Base-by-base conservation (phyloP, 1,140 invertebrate genomes). In the Drosophila bifasciata region DNA sequence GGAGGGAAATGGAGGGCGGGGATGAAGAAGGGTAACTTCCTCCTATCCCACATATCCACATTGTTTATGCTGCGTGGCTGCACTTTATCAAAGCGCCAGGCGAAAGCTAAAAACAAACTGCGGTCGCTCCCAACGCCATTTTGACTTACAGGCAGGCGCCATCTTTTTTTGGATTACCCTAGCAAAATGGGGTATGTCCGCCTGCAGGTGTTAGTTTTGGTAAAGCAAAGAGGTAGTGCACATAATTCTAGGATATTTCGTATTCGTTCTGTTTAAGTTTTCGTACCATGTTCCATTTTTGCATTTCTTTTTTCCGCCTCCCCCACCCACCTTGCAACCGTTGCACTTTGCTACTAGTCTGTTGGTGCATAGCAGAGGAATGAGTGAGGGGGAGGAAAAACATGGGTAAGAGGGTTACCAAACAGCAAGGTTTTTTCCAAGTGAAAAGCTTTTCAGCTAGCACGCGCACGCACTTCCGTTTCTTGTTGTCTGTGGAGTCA, bases 11-110 rank as follows among this genome's bases (percentile, higher is more conserved):
- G 41, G 17, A 49, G 16, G 41, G 53, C 2, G 19, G 19, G 13
- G 16, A n/a, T n/a, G n/a, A n/a, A n/a, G 16, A 25, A 23, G 15
- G 44, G 16, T 28, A 46, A 56, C 16, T 45, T 67, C 28, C 39
- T 52, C 32, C 3, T 36, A 36, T 39, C 51, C 58, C 56, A 61
- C 40, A 74, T 51, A 66, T 64, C 64, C 66, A 64, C 81, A 81
- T 86, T 86, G 81, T 86, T 86, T 86, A 86, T 86, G 81, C 75
- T 80, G 77, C 73, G 69, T 73, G 74, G 76, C 73, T 86, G 81
- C 81, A 86, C 81, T 86, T 86, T 85, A 85, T 80, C 81, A 85
- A 86, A 85, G 77, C 63, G 68, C 66, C 60, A 39, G 55, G 63
- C 73, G 36, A 57, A 63, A 56, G 73, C 63, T 76, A 73, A 86